A percentile compares a stretch with the other conserved stretches of the same genome.
Evolutionary conservation across 2,797 vertebrate species (phyloP).

Genomic region (Platyrinchus mystaceus): DNA sequence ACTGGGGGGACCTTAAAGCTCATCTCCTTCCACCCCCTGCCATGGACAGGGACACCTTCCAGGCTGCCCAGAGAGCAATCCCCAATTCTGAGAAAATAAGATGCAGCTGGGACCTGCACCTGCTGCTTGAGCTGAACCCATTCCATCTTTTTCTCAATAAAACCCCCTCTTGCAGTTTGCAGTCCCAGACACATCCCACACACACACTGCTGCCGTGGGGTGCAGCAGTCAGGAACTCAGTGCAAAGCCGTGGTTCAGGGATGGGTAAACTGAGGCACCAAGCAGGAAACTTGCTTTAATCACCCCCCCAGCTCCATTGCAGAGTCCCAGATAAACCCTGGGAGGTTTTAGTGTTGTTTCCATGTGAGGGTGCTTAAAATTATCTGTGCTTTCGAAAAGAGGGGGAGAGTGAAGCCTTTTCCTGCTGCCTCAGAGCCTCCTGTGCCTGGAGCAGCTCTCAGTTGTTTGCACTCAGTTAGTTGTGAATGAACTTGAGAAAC

Average conservation of each 20-base stretch:
- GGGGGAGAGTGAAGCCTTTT: accelerated
- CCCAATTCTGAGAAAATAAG: background rate
- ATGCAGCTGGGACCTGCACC: background rate
- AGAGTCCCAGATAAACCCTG: background rate
- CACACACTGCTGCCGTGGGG: background rate
- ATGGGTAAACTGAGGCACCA: background rate
- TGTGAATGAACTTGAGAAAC: slow-evolving; percentile 37
- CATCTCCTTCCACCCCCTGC: background rate
- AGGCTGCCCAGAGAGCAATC: no score
- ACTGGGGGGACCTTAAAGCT: background rate
- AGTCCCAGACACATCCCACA: background rate
- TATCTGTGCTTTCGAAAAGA: background rate
- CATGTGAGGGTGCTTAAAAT: background rate
- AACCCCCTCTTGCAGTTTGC: background rate
- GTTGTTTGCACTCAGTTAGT: background rate
- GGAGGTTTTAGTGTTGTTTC: background rate
- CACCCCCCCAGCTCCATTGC: background rate
- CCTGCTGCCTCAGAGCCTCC: background rate
- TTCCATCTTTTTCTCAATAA: background rate
- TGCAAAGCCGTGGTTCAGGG: accelerated
- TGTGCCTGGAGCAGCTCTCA: accelerated
- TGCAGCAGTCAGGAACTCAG: accelerated
- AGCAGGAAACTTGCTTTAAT: background rate
- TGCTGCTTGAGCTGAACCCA: background rate
- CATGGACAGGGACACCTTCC: background rate